These are phyloP conservation scores for Pollachius pollachius DNA, from an alignment of 2,113 vertebrate genomes.

Conservation along the genomic window DNA sequence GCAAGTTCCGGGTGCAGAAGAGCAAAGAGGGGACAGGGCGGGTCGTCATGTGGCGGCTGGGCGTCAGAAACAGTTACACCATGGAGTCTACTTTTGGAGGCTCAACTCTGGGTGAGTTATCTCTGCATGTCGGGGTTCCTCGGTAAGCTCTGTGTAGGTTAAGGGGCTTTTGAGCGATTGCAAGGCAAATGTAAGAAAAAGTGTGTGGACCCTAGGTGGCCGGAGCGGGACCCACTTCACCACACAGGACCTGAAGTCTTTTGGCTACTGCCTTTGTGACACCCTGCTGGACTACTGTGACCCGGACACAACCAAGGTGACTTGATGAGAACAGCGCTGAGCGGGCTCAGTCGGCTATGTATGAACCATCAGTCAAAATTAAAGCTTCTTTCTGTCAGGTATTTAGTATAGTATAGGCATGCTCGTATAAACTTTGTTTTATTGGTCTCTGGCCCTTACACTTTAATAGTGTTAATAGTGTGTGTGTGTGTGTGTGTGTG, in stretches of 20 bases:
- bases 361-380: no score
- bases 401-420: no score
- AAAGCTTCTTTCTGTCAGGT: no score
- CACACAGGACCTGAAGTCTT: constrained; percentile 78
- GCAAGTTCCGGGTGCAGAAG: constrained; percentile 89
- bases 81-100: constrained; percentile 89
- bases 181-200: no score
- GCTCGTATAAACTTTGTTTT: no score
- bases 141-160: neutral
- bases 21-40: constrained; percentile 88
- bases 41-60: constrained; percentile 89
- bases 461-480: neutral
- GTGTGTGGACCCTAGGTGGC: constrained; percentile 60
- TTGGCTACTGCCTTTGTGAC: constrained; percentile 86
- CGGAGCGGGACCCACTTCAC: constrained; percentile 86
- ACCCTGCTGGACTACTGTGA: constrained; percentile 91
- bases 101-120: constrained; percentile 81
- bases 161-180: no score
- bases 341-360: no score
- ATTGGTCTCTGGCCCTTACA: no score
- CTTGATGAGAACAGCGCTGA: neutral
- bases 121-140: neutral
- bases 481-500: neutral
- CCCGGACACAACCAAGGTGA: constrained; percentile 85
- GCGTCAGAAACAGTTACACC: constrained; percentile 90